Evolutionary conservation across 2,888 invertebrate genomes (phyloP).

Genomic region (Amaurobius ferox): DNA sequence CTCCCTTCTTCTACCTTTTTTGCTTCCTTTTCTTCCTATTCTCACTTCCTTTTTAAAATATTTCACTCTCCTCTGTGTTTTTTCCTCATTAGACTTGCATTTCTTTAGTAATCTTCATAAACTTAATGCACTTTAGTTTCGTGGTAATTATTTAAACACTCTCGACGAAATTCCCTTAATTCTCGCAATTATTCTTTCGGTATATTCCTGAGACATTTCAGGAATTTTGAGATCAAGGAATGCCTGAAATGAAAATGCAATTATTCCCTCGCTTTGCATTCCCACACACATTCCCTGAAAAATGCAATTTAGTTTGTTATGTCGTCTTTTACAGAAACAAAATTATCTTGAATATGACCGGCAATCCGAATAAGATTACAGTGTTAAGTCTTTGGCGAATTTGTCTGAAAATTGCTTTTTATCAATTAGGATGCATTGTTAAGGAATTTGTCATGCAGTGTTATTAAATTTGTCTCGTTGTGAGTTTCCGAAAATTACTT

Average conservation of each 20-base stretch:
- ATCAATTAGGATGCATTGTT: no score
- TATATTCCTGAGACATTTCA: neutral
- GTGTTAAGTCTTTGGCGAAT: conserved; percentile 7
- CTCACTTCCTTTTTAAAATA: no score
- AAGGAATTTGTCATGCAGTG: no score
- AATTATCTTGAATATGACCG: neutral
- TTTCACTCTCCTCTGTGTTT: neutral
- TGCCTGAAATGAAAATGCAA: conserved; percentile 9
- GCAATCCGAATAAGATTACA: neutral
- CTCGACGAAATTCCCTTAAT: neutral
- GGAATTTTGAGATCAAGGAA: conserved; percentile 14
- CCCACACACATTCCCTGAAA: neutral
- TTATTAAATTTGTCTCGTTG: no score
- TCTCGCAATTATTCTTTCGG: neutral
- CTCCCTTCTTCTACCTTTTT: no score
- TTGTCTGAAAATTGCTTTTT: no score
- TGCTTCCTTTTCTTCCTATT: no score
- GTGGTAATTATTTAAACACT: neutral
- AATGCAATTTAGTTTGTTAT: neutral
- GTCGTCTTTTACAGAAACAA: neutral
- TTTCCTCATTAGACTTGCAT: neutral
- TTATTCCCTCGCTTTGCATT: neutral
- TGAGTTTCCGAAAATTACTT: no score
- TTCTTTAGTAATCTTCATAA: neutral
- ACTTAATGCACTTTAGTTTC: neutral